These are phyloP conservation scores for Gortyna flavago DNA, from an alignment of 2,888 invertebrate genomes.

Conservation along the genomic window DNA sequence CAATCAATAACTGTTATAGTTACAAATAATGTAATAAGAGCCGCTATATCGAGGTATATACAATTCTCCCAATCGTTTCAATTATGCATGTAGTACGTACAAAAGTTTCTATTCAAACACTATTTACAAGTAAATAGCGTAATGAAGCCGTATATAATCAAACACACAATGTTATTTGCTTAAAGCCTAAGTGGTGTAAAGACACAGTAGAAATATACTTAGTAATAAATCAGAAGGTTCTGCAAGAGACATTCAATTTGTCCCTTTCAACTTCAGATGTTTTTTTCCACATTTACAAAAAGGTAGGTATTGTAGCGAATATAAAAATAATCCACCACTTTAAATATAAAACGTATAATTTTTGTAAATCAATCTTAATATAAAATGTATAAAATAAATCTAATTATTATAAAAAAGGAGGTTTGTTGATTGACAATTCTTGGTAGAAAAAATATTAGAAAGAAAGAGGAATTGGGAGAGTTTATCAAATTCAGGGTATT, in stretches of 20 bases:
- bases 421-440: too few species aligned
- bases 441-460: too few species aligned
- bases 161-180: constrained; percentile 7
- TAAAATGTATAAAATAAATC: too few species aligned
- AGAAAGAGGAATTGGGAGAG: too few species aligned
- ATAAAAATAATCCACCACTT: too few species aligned
- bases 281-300: constrained; percentile 32
- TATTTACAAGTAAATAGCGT: not conserved
- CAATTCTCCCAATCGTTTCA: not conserved
- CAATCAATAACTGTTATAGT: not conserved
- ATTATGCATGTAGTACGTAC: not conserved
- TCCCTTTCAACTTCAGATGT: constrained; percentile 51
- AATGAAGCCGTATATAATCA: not conserved
- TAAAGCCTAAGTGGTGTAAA: constrained; percentile 16
- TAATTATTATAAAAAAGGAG: too few species aligned
- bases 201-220: constrained; percentile 18
- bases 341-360: too few species aligned
- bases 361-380: too few species aligned
- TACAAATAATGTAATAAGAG: not conserved
- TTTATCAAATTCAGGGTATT: too few species aligned
- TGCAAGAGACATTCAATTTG: constrained; percentile 55
- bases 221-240: constrained; percentile 54
- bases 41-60: not conserved
- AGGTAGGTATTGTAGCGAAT: not conserved
- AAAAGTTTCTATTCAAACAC: not conserved